These are phyloP conservation scores for Acipenser oxyrinchus DNA, from an alignment of 2,797 vertebrate genomes.

Conservation along the genomic window DNA sequence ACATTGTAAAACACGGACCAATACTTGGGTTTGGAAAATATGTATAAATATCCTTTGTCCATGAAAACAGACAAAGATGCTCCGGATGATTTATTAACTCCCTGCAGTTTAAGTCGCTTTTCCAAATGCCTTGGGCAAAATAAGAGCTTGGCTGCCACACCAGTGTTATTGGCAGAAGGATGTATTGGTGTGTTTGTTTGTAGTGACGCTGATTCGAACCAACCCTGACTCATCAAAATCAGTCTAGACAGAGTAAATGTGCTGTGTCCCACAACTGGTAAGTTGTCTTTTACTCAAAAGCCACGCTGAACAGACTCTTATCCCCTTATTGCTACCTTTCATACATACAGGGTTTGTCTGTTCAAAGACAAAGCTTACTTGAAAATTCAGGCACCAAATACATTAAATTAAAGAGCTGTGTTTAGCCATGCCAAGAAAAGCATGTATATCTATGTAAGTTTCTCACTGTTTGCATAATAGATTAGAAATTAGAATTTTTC, in stretches of 20 bases:
- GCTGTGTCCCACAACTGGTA: too few species aligned
- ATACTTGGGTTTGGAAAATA: not conserved
- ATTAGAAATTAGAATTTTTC: slow-evolving; percentile 99
- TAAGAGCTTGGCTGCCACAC: not conserved
- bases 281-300: too few species aligned
- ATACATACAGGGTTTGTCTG: slow-evolving; percentile 24
- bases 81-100: slow-evolving; percentile 4
- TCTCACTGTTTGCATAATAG: slow-evolving; percentile 99
- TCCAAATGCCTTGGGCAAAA: slow-evolving; percentile 3
- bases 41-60: slow-evolving; percentile 9
- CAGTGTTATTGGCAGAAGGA: not conserved
- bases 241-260: too few species aligned
- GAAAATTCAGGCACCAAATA: slow-evolving; percentile 73
- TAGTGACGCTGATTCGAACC: not conserved
- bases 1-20: not conserved
- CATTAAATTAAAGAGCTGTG: slow-evolving; percentile 88
- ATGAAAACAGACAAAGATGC: slow-evolving; percentile 3
- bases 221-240: too few species aligned
- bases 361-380: slow-evolving; percentile 55
- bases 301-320: too few species aligned
- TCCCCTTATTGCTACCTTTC: slow-evolving; percentile 11
- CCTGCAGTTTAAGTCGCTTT: slow-evolving; percentile 8
- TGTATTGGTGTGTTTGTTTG: not conserved
- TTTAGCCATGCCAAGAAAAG: slow-evolving; percentile 87
- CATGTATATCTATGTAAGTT: slow-evolving; percentile 98